phyloP scores from a whole-genome alignment of 2,113 vertebrate genomes.

The Heteronetta atricapilla region DNA sequence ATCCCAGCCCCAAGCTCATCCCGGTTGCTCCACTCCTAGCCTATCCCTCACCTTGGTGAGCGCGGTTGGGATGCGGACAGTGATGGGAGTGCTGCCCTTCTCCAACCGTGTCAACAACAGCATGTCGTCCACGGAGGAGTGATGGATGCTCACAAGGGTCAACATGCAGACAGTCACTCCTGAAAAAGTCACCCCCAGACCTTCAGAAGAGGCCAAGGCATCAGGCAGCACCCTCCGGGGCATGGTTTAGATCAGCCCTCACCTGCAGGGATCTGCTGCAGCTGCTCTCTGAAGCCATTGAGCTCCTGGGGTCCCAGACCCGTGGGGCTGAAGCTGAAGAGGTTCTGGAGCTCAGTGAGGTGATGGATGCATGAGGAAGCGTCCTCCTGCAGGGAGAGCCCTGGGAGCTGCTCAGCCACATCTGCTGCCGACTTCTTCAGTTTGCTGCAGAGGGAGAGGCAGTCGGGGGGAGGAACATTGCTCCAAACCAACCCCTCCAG shows the following conservation, averaged over 20 bases:
- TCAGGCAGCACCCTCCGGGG: background rate
- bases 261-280: slow-evolving; percentile 84
- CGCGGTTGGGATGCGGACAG: slow-evolving; percentile 80
- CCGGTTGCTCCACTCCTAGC: no score
- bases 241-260: background rate
- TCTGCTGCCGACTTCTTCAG: slow-evolving; percentile 70
- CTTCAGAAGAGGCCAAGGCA: fast-evolving
- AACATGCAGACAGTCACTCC: slow-evolving; percentile 87
- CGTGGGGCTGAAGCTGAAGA: slow-evolving; percentile 80
- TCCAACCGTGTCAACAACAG: slow-evolving; percentile 86
- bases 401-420: slow-evolving; percentile 74
- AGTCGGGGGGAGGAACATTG: fast-evolving
- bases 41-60: slow-evolving; percentile 73
- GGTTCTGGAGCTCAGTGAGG: slow-evolving; percentile 75
- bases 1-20: fast-evolving
- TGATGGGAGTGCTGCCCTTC: slow-evolving; percentile 76
- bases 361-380: slow-evolving; percentile 9
- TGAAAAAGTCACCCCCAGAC: slow-evolving; percentile 35
- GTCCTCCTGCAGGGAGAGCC: slow-evolving; percentile 73
- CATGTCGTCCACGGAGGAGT: slow-evolving; percentile 73
- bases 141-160: slow-evolving; percentile 76
- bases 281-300: slow-evolving; percentile 74
- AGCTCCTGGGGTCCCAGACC: slow-evolving; percentile 58
- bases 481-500: background rate
- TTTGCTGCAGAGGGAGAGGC: slow-evolving; percentile 74